Conservation (phyloP, 1,140 invertebrate species). For the Tyrophagus putrescentiae region DNA sequence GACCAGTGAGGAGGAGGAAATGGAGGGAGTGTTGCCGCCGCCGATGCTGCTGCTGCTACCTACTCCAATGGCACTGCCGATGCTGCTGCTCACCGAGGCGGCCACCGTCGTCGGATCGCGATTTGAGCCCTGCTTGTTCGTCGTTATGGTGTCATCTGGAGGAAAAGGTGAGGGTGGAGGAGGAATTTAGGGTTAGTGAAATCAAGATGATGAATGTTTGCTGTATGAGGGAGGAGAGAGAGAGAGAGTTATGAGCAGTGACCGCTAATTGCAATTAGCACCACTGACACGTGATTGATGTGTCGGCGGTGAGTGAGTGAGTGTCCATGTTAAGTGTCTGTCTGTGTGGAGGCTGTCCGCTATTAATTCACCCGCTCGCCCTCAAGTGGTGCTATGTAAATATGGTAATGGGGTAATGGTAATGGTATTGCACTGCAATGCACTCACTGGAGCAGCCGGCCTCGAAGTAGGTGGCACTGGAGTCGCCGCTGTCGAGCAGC, state of each 20-base stretch:
- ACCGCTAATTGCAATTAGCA: background rate
- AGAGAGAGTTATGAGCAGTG: background rate
- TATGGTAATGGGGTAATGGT: no score
- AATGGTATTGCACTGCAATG: no score
- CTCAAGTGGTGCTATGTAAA: no score
- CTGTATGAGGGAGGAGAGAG: background rate
- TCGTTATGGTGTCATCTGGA: background rate
- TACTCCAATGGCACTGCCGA: no score
- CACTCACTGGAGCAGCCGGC: slow-evolving; percentile 48
- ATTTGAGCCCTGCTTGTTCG: background rate
- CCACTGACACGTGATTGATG: no score
- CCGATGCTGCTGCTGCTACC: no score
- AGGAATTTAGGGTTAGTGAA: background rate
- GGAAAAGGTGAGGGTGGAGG: background rate
- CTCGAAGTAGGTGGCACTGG: slow-evolving; percentile 73
- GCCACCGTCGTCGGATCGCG: background rate
- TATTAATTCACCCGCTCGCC: no score
- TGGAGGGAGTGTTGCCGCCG: no score
- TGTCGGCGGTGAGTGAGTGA: no score
- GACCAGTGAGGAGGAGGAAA: no score
- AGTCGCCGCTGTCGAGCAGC: slow-evolving; percentile 72
- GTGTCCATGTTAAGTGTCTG: no score
- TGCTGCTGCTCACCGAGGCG: background rate
- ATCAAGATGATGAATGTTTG: background rate
- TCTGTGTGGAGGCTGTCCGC: no score